Conservation (phyloP, 2,113 vertebrate genomes). For the Myotis yumanensis region DNA sequence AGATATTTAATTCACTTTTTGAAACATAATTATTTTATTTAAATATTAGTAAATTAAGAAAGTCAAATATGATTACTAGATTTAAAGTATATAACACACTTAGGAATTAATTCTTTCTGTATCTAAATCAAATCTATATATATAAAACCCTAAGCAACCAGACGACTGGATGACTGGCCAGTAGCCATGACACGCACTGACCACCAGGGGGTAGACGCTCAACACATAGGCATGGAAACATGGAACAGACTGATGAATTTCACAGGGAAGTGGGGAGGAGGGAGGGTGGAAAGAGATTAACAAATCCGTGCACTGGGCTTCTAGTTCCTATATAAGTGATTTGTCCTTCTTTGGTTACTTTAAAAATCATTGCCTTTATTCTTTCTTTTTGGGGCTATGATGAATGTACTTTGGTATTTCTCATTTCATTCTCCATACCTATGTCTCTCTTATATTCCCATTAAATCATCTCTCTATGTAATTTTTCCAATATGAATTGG, state of each 20-base stretch:
- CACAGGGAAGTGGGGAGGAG: too few species aligned
- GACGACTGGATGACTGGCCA: too few species aligned
- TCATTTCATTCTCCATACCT: neutral
- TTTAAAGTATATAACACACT: neutral
- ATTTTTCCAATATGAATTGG: neutral
- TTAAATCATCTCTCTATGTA: neutral
- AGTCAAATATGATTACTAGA: neutral
- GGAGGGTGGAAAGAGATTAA: too few species aligned
- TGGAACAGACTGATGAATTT: too few species aligned
- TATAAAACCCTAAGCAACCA: too few species aligned
- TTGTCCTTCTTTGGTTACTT: neutral
- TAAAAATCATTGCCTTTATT: neutral
- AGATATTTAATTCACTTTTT: neutral
- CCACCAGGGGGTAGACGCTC: too few species aligned
- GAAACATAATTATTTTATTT: neutral
- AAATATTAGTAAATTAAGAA: neutral
- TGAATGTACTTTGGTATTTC: neutral
- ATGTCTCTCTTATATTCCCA: neutral
- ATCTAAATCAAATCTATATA: neutral
- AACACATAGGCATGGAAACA: too few species aligned
- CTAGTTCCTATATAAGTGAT: conserved; percentile 7
- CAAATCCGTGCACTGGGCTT: too few species aligned
- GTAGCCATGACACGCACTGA: too few species aligned
- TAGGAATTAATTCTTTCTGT: neutral
- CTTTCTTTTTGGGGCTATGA: neutral